Base-by-base conservation (phyloP, 2,888 invertebrate species). In the Nomada goodeniana region DNA sequence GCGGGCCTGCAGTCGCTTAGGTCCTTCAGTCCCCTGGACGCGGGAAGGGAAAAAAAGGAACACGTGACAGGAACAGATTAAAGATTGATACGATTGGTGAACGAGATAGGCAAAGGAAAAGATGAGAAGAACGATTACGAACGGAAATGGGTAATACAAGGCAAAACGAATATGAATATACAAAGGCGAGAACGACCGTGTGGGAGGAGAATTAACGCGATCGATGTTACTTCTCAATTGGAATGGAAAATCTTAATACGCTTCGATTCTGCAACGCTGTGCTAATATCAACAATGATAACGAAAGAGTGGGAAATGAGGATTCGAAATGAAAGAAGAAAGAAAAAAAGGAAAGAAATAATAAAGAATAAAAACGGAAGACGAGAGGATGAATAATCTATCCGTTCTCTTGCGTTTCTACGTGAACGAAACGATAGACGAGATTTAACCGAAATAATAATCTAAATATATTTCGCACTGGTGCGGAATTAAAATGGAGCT, bases 181-280 rank as follows among this genome's bases (percentile, higher is more conserved):
- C 77, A 78, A 80, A 80, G 72, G 84, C 68, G 80, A 47, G 47
- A 7, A 79, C 72, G 80, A 82, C 72, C 76, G 82, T 80, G 63
- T 71, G 83, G 65, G 64, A 80, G 77, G 76, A 84, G 78, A 86
- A 77, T 82, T 78, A 87, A 86, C 74, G 74, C 80, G 80, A 78
- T 87, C 84, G 80, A 15, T 83, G 88, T 82, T 87, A 82, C 75
- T 84, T 87, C 80, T 80, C 71, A 71, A 18, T 86, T 75, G 75
- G 77, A 69, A 88, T 63, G 78, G 84, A 86, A 87, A 88, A 88
- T 85, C 90, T 86, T 85, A 86, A 88, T 90, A 90, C 89, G 91
- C 90, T 91, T 91, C 88, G 86, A 91, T 90, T 90, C 90, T 89
- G 88, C 91, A 90, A 90, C 88, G 88, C 90, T 91, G 89, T 90